Evolutionary conservation across 2,113 vertebrate species (phyloP), one percentile per base, ranked within the genome.

Genomic region (Epinephelus fuscoguttatus): DNA sequence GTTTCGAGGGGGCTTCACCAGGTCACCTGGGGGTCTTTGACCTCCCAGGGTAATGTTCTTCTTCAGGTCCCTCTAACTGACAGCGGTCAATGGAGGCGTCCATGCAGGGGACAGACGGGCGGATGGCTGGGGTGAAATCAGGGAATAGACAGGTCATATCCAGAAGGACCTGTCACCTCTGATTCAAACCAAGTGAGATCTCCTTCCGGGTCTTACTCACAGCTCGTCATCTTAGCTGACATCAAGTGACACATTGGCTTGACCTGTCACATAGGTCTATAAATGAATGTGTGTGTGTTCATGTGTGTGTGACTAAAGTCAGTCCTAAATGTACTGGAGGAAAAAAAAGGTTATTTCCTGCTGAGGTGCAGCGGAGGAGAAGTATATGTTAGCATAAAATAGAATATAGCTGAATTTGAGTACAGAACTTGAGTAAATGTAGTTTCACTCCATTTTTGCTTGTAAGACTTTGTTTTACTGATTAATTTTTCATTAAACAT

Each of bases 41-140:
- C 94, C 94, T 92, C 91, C 82, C 86, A n/a, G 78, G 68, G 68
- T 90, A 88, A 92, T 89, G 84, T 89, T 94, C 87, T 94, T 83
- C 70, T 84, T 30, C 74, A 85, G 87, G 87, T 90, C 89, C 72
- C 42, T 71, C 68, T 81, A 87, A 92, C 92, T 94, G 84, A 94
- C 77, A 78, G 71, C 56, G 12, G 60, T 95, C 92, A 96, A 96
- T 95, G 92, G 94, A 93, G 88, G 94, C 94, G 91, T 89, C 94
- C 94, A 94, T 90, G 94, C 95, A 94, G 80, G 64, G 89, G 92
- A 93, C 91, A 92, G 84, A 73, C 78, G 69, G 86, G 87, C 75
- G 92, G 90, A 92, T 93, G 90, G 90, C 81, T 73, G 74, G 86
- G 93, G 93, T 86, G 78, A 93, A 92, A 70, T 76, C 52, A 85